Percentiles rank a stretch among this genome's conserved stretches.
These are phyloP conservation scores for Ophion ellenae DNA, from an alignment of 2,888 invertebrate genomes.

Conservation along the genomic window DNA sequence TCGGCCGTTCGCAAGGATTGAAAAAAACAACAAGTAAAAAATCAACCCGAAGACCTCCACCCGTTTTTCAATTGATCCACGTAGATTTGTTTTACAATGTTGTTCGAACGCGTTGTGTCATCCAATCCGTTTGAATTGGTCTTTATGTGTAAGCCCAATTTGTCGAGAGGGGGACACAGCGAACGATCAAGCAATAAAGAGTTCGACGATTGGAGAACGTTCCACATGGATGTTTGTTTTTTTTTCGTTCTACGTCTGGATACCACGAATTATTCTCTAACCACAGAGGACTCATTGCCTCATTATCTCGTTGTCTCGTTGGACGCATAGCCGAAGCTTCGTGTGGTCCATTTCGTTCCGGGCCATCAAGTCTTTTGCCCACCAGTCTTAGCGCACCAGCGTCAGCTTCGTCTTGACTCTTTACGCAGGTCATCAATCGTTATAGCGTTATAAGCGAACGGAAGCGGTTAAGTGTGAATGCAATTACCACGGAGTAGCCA, in stretches of 20 bases:
- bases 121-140: conserved; percentile 47
- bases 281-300: conserved; percentile 44
- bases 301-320: conserved; percentile 59
- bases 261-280: conserved; percentile 47
- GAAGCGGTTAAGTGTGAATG: conserved; percentile 80
- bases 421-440: conserved; percentile 60
- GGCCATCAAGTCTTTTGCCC: conserved; percentile 18
- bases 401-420: conserved; percentile 25
- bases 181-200: conserved; percentile 48
- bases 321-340: conserved; percentile 44
- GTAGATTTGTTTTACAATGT: conserved; percentile 22
- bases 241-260: conserved; percentile 7
- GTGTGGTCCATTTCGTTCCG: conserved; percentile 57
- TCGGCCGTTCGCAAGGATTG: conserved; percentile 15
- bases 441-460: conserved; percentile 69
- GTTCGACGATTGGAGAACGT: conserved; percentile 32
- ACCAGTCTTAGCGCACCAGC: conserved; percentile 6
- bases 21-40: conserved; percentile 19
- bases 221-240: conserved; percentile 27
- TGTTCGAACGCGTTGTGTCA: conserved; percentile 38
- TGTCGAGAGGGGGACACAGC: background rate
- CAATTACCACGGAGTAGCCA: conserved; percentile 79
- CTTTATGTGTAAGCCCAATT: conserved; percentile 49
- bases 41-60: background rate
- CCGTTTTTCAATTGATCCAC: conserved; percentile 22